These are phyloP conservation scores for Drosophila eugracilis DNA, from an alignment of 1,140 invertebrate species.

Conservation along the genomic window DNA sequence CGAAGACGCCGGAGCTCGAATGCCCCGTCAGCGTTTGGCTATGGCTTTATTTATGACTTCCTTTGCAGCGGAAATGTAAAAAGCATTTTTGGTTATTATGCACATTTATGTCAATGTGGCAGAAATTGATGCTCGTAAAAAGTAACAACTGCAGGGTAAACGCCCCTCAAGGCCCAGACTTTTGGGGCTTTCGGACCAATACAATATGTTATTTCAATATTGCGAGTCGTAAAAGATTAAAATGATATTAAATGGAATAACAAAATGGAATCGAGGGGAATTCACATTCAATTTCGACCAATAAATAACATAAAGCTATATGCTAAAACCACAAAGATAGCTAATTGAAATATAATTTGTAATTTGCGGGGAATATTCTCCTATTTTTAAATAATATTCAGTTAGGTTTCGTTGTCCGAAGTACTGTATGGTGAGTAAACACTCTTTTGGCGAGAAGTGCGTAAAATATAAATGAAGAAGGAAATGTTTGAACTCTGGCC, in stretches of 20 bases:
- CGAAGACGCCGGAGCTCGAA: constrained; percentile 48
- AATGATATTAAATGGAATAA: constrained; percentile 11
- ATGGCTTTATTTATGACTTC: constrained; percentile 83
- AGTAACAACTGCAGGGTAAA: constrained; percentile 60
- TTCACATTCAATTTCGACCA: too few relatives aligned
- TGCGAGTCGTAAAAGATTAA: constrained; percentile 6
- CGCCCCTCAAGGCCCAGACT: constrained; percentile 37
- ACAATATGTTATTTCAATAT: constrained; percentile 14
- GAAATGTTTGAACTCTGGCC: not conserved
- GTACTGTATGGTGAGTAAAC: too few relatives aligned
- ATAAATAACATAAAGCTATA: not conserved
- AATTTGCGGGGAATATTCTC: too few relatives aligned
- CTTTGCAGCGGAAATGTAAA: constrained; percentile 70
- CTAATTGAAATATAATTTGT: too few relatives aligned
- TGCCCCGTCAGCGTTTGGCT: constrained; percentile 71
- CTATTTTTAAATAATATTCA: too few relatives aligned
- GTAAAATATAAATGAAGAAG: not conserved
- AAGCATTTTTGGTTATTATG: constrained; percentile 59
- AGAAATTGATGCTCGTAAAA: constrained; percentile 78
- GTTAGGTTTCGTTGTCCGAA: too few relatives aligned
- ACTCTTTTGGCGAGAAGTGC: not conserved
- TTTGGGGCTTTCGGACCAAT: not conserved
- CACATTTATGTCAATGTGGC: constrained; percentile 75
- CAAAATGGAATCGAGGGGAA: not conserved
- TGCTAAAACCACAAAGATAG: not conserved